Base-by-base conservation (phyloP, 2,113 vertebrate species). In the Origma solitaria region DNA sequence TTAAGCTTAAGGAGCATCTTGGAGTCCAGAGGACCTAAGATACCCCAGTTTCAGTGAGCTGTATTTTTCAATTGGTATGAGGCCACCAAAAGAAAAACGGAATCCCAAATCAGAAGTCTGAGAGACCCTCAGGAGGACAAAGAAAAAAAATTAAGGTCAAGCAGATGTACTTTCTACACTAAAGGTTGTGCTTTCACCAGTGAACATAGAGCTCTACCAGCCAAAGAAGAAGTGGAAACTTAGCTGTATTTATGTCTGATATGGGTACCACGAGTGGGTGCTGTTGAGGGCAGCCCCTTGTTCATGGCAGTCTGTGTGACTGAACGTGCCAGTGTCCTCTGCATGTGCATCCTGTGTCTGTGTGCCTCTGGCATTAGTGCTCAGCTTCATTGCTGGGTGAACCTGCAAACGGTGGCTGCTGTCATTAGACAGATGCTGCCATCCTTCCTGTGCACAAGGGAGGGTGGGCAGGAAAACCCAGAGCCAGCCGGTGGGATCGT, bases 361-460 rank as follows among this genome's bases (percentile, higher is more conserved):
- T n/a, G 10, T 49, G 23, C 62, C 49, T 47, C 54, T 33, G n/a
- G 49, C 31, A 23, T 47, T 51, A 40, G 49, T 66, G 40, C 65
- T 72, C 51, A 28, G 21, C 47, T 50, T 49, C 2, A 0, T 27
- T n/a, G 5, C 38, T 6, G 9, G 25, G n/a, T 9, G 5, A 85
- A 22, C n/a, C 56, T 62, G 38, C 75, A 76, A 70, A 42, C 4
- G 35, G 11, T 30, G 56, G 47, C 51, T 72, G 12, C 53, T 82
- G 42, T 9, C 37, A 11, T 37, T 37, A 64, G 25, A 28, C 49
- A 86, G 62, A 37, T 24, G 17, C 24, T 51, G 11, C 16, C 10
- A 13, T 27, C 6, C 2, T n/a, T 30, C n/a, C n/a, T 42, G 19
- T 2, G 2, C 15, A 35, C 3, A 1, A 38, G 38, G 8, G 35